Conservation (phyloP, 1,140 invertebrate genomes). For the Acromyrmex echinatior region DNA sequence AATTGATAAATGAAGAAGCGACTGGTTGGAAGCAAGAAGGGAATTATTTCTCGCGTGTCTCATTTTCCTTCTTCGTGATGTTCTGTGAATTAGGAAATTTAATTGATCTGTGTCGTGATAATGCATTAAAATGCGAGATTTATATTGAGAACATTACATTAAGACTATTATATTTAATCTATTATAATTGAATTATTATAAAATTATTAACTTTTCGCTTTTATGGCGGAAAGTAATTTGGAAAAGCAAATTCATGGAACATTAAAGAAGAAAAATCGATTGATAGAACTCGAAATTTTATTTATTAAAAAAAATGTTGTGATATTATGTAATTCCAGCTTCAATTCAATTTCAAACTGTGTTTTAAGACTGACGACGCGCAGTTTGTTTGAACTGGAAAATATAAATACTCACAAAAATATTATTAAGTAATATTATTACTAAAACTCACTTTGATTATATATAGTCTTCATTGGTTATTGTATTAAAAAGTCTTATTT, state of each 20-base stretch:
- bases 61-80: slow-evolving; percentile 5
- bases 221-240: slow-evolving; percentile 20
- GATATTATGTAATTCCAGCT: no score
- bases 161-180: no score
- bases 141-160: no score
- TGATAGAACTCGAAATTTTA: neutral
- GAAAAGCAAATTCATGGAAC: neutral
- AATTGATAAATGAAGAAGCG: slow-evolving; percentile 80
- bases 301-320: neutral
- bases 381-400: no score
- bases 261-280: neutral
- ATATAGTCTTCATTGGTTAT: no score
- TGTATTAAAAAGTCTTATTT: neutral
- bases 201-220: neutral
- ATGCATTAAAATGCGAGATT: slow-evolving; percentile 57
- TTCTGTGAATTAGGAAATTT: slow-evolving; percentile 20
- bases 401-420: no score
- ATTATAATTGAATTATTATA: no score
- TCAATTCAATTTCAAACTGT: no score
- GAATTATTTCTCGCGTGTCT: slow-evolving; percentile 68
- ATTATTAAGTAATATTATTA: no score
- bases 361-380: no score
- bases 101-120: slow-evolving; percentile 64
- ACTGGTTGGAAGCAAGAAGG: slow-evolving; percentile 69
- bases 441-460: no score